Conservation (phyloP, 2,113 vertebrate species). For the Crotalus viridis region DNA sequence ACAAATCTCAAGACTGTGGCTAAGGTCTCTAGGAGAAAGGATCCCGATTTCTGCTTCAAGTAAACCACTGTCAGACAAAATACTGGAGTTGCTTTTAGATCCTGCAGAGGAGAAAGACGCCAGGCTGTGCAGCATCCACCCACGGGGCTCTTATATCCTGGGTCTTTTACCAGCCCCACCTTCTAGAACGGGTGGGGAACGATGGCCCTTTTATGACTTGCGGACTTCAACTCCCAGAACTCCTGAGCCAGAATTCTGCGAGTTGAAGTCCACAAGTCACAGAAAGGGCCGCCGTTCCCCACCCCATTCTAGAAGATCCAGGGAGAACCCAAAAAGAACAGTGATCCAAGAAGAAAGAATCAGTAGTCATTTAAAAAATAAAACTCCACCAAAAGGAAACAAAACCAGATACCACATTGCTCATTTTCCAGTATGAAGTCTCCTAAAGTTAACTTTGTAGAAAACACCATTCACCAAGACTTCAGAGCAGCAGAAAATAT, state of each 20-base stretch:
- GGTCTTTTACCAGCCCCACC: neutral
- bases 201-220: neutral
- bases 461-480: neutral
- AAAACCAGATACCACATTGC: rapidly evolving
- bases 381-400: neutral
- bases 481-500: constrained; percentile 44
- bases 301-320: neutral
- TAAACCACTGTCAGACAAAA: neutral
- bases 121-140: neutral
- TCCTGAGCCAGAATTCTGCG: neutral
- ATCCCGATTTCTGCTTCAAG: neutral
- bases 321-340: neutral
- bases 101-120: neutral
- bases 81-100: neutral
- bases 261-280: neutral
- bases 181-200: neutral
- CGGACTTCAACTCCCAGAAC: neutral
- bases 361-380: neutral
- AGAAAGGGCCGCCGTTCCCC: neutral
- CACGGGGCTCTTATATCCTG: neutral
- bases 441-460: constrained; percentile 8
- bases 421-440: neutral
- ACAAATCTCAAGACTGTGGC: constrained; percentile 10
- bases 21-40: constrained; percentile 12
- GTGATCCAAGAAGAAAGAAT: neutral